These are phyloP conservation scores for Cantharis flavilabris DNA, from an alignment of 2,888 invertebrate species.

Conservation along the genomic window DNA sequence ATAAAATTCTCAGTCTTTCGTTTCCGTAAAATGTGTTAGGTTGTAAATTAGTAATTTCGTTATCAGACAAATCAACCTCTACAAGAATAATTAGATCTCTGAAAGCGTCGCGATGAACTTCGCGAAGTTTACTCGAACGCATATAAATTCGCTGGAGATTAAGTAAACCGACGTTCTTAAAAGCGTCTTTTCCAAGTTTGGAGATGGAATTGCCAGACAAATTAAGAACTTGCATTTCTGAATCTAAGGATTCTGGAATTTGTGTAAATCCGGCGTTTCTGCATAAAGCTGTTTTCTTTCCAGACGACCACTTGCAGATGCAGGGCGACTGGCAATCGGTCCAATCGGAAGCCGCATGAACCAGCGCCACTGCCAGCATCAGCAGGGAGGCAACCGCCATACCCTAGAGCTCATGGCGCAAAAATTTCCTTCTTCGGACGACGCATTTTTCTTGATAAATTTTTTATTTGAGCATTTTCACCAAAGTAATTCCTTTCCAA, in stretches of 20 bases:
- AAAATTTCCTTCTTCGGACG: conserved; percentile 33
- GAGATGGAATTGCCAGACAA: conserved; percentile 80
- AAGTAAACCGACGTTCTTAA: conserved; percentile 76
- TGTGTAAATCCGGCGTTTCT: conserved; percentile 78
- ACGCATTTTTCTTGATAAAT: conserved; percentile 30
- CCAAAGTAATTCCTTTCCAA: not conserved
- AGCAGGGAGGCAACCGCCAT: conserved; percentile 53
- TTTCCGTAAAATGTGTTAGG: conserved; percentile 84
- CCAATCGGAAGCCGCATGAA: conserved; percentile 75
- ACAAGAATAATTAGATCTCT: conserved; percentile 82
- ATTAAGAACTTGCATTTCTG: conserved; percentile 84
- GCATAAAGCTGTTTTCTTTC: conserved; percentile 88
- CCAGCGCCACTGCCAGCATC: conserved; percentile 52
- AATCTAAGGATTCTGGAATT: conserved; percentile 72
- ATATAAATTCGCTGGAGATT: conserved; percentile 85
- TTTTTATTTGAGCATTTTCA: conserved; percentile 13
- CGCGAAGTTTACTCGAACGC: conserved; percentile 73
- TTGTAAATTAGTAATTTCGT: conserved; percentile 74
- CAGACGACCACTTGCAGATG: conserved; percentile 90
- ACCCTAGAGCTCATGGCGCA: conserved; percentile 47
- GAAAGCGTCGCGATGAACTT: conserved; percentile 84
- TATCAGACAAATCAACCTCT: conserved; percentile 86
- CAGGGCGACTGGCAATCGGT: conserved; percentile 86
- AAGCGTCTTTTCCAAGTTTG: conserved; percentile 76
- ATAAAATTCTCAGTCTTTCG: conserved; percentile 77